Percentiles rank a stretch among this genome's conserved stretches.
Evolutionary conservation across 64 coral and sea anemone genomes (phyloP).

Genomic region (Porites australiensis): DNA sequence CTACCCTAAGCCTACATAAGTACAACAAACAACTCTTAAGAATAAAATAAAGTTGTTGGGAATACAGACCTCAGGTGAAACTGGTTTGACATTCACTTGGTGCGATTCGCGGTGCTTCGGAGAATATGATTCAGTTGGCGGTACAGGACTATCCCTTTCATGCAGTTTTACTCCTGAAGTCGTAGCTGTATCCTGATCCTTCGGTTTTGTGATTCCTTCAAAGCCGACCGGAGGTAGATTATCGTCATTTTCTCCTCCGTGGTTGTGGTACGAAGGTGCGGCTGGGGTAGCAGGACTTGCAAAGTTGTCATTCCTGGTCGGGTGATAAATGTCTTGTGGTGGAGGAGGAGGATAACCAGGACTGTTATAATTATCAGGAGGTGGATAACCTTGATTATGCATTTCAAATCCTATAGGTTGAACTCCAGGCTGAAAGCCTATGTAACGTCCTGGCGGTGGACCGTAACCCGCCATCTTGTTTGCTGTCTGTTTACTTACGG

Average conservation of each 20-base stretch:
- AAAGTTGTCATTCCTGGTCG: slow-evolving; percentile 38
- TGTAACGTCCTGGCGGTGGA: slow-evolving; percentile 28
- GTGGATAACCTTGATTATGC: slow-evolving; percentile 22
- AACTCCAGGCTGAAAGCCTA: slow-evolving; percentile 24
- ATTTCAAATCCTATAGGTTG: slow-evolving; percentile 73
- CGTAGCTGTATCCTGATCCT: slow-evolving; percentile 38
- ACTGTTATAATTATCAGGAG: not conserved
- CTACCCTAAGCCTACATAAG: not conserved
- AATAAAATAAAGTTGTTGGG: not conserved
- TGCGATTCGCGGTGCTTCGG: not conserved
- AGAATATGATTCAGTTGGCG: not conserved
- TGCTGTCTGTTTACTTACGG: slow-evolving; percentile 1
- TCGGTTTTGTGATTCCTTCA: slow-evolving; percentile 9
- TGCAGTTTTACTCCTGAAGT: slow-evolving; percentile 22
- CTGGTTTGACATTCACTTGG: not conserved
- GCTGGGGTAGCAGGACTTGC: not conserved
- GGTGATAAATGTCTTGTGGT: slow-evolving; percentile 26
- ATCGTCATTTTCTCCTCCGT: not conserved
- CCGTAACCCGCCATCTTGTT: slow-evolving; percentile 68
- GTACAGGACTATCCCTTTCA: slow-evolving; percentile 11
- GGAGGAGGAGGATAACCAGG: slow-evolving; percentile 40
- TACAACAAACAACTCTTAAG: not conserved
- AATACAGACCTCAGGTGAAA: not conserved
- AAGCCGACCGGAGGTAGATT: slow-evolving; percentile 68
- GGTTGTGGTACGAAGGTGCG: slow-evolving; percentile 25